Evolutionary conservation across 2,113 vertebrate genomes (phyloP), one percentile per base, ranked within the genome.

Genomic region (Epinephelus cyanopodus): DNA sequence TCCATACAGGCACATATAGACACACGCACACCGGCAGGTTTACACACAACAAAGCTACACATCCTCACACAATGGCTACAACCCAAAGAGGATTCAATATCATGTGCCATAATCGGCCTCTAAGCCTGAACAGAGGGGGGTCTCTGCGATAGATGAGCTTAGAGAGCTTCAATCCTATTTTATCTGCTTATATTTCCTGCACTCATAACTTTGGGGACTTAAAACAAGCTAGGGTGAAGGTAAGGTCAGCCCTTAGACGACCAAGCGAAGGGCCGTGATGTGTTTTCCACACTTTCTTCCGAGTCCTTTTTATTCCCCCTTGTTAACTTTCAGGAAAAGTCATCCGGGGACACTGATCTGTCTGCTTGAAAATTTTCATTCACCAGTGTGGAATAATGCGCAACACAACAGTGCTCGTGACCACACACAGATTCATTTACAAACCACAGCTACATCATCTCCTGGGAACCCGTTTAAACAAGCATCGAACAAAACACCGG

Each of bases 1-100:
- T 72, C 45, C 53, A 81, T 66, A 69, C 52, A 47, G 63, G 74
- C 3, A n/a, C 42, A 50, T 57, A 74, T 70, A 67, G 25, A 81
- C 81, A 74, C 29, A 50, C 0, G 79, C 81, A 74, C 29, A 50
- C 0, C 6, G 81, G 33, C 74, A 18, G 21, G 66, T 77, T 82
- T 65, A 80, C 63, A 73, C 64, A 82, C 74, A 78, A 76, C 61
- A 87, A 48, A 75, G 64, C 57, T 12, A 79, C 57, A 79, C 76
- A 85, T 45, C 73, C 76, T 63, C 73, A 80, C 79, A 92, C 84
- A 92, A 91, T 89, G 82, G 88, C 42, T 67, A 18, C 70, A 89
- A 84, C 68, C 86, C 85, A 93, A 91, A 92, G 90, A 93, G 90
- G 92, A 94, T 94, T 95, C 89, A 91, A 92, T 92, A 93, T 94